Evolutionary conservation across 1,140 invertebrate species (phyloP), one percentile per base, ranked within the genome.

Genomic region (Papilio glaucus): DNA sequence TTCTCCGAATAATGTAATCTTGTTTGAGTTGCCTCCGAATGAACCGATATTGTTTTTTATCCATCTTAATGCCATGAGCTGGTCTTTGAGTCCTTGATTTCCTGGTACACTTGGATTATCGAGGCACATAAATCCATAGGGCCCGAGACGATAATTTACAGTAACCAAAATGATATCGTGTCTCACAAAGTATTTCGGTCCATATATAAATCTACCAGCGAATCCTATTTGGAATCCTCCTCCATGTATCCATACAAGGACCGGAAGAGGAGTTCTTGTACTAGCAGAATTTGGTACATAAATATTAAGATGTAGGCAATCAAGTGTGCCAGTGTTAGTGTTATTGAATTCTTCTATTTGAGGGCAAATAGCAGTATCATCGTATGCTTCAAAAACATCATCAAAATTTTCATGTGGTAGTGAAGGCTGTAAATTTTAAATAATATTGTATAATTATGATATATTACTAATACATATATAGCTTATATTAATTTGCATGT

Each of bases 201-300:
- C 89, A 76, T 94, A 94, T 0, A 90, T 49, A 21, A 87, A 60
- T 77, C 53, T 77, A 12, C 73, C 78, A 45, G 82, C 82, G 1
- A 94, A 95, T 1, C 95, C 95, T 7, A 84, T 73, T 5, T 88
- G 81, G 77, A 96, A 96, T 37, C 87, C 94, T 29, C 96, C 96
- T 6, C 96, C 96, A 84, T 96, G 95, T 37, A 97, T 95, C 87
- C 93, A 97, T 5, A 97, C 94, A 88, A 97, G 93, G 0, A 97
- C 96, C 0, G 96, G 94, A 18, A 86, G 71, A 10, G 63, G 76
- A 15, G 77, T 77, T 39, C 45, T 63, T 0, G 67, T 37, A 2
- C 45, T 76, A 10, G 81, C 80, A 8, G 62, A 71, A n/a, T 82
- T 75, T 0, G 88, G 88, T 0, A 86, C 84, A 70, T 80, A 89